These are phyloP conservation scores for Fulica atra DNA, from an alignment of 2,113 vertebrate species.

Conservation along the genomic window DNA sequence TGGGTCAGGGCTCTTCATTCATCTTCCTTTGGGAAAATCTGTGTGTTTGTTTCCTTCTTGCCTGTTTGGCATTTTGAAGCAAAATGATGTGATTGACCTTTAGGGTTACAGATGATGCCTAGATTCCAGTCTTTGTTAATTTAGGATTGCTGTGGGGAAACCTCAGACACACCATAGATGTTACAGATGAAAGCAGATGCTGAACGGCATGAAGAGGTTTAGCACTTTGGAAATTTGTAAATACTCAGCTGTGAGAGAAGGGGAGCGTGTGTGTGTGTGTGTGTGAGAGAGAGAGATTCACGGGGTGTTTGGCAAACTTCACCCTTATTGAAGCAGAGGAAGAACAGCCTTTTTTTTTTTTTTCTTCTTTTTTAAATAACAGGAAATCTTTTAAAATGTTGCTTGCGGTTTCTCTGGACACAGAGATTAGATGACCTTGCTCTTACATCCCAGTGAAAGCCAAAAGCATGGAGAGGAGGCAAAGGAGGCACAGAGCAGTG, in stretches of 20 bases:
- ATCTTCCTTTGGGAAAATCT: not conserved
- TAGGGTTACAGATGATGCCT: not conserved
- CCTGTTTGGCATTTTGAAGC: not conserved
- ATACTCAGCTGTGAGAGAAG: not conserved
- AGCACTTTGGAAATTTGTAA: conserved; percentile 20
- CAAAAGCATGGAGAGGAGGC: not conserved
- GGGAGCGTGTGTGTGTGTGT: not conserved
- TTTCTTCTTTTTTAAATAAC: not conserved
- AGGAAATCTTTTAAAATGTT: not conserved
- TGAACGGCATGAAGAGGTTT: not conserved
- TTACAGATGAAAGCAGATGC: conserved; percentile 21
- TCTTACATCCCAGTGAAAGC: not conserved
- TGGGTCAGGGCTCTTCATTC: not conserved
- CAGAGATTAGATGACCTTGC: not conserved
- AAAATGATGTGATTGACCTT: conserved; percentile 39
- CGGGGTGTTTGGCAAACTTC: not conserved
- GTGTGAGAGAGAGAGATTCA: not conserved
- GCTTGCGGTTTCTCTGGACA: not conserved
- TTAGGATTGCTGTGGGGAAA: not conserved
- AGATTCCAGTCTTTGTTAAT: not conserved
- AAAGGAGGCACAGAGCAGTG: not conserved
- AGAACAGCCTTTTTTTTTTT: not conserved
- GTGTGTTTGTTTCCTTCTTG: not conserved
- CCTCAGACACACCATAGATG: not conserved
- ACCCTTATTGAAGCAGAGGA: not conserved